Evolutionary conservation across 1,140 invertebrate species (phyloP).

Genomic region (Helicoverpa zea): DNA sequence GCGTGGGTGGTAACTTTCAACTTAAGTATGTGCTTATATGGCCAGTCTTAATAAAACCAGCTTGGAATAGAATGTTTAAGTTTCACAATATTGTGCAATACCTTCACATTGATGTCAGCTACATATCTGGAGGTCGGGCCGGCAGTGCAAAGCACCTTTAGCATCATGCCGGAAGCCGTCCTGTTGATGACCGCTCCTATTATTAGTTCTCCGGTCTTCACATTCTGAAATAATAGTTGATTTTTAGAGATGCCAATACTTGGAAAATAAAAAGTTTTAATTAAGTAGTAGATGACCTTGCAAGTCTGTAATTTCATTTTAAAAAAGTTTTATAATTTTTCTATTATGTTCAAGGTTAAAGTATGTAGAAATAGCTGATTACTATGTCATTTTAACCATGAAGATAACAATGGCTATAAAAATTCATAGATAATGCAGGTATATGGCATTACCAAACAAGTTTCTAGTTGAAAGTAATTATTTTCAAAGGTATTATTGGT

Average conservation of each 20-base stretch:
- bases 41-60: conserved; percentile 5
- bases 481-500: background rate
- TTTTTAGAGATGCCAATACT: background rate
- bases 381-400: too few relatives aligned
- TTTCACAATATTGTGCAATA: conserved; percentile 63
- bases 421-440: too few relatives aligned
- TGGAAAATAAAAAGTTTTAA: background rate
- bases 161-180: conserved; percentile 91
- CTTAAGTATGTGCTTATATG: conserved; percentile 27
- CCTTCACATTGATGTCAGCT: conserved; percentile 94
- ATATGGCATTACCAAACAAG: background rate
- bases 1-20: conserved; percentile 5
- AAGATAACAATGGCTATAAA: too few relatives aligned
- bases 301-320: too few relatives aligned
- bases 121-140: conserved; percentile 92
- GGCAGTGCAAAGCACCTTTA: conserved; percentile 94
- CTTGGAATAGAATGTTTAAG: background rate
- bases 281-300: background rate
- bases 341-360: too few relatives aligned
- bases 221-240: conserved; percentile 85
- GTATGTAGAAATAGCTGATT: too few relatives aligned
- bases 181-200: conserved; percentile 92
- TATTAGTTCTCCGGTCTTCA: conserved; percentile 94
- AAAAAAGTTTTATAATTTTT: too few relatives aligned
- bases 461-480: conserved; percentile 3